Evolutionary conservation across 37 sponge, comb jelly and placozoan genomes (phyloP), one percentile per base, ranked within the genome.

Genomic region (Geodia barretti): DNA sequence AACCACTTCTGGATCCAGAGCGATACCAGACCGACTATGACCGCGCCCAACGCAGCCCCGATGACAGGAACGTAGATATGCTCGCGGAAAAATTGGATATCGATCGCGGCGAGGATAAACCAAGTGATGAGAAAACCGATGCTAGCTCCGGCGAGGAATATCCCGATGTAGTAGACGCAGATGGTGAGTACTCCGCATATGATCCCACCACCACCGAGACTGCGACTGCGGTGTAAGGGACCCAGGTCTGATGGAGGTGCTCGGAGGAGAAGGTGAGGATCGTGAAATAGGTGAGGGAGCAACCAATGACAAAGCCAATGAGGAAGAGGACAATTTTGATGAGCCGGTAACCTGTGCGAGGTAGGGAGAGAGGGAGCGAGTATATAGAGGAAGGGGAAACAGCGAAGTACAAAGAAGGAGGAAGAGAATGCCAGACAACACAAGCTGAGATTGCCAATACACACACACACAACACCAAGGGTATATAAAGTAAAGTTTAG

Each of bases 1-100:
- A 88, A 40, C 88, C 88, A 88, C 72, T 88, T 88, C 65, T 88
- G 88, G 38, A 88, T 30, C 3, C 75, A 21, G 34, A 88, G 78
- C 0, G 88, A 33, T 1, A 88, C 60, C 2, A 88, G 20, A 0
- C 88, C 88, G 59, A 81, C 42, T 1, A 77, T 39, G 4, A 76
- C 26, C 1, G 42, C 88, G 20, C 66, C 38, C 4, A 21, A 42
- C 2, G 76, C 41, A 41, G 83, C 77, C 0, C 43, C 35, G 25
- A 88, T 2, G 3, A 81, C 42, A 24, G 88, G 82, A 4, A 88
- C 80, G 29, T 77, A 88, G 41, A 81, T 40, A 40, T 88, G 88
- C 1, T 66, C 42, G 0, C 29, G 77, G 62, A 88, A 72, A 58
- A 75, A 88, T 0, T 31, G 62, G 42, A 81, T 37, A 82, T 88